Evolutionary conservation across 2,888 invertebrate genomes (phyloP).

Genomic region (Acronicta psi): DNA sequence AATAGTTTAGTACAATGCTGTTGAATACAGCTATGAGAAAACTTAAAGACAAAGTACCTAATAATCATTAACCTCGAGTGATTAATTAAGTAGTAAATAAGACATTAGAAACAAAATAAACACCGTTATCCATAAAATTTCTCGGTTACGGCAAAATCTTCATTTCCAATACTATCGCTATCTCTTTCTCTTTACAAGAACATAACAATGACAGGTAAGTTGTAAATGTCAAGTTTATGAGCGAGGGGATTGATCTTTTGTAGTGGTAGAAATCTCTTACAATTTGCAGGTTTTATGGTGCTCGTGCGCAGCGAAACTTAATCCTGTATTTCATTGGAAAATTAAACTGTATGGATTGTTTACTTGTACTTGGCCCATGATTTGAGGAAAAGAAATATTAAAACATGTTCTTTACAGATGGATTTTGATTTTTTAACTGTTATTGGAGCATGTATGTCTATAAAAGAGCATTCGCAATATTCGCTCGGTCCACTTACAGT

Average conservation of each 20-base stretch:
- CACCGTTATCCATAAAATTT: conserved; percentile 8
- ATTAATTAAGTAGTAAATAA: conserved; percentile 4
- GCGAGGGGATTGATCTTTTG: conserved; percentile 15
- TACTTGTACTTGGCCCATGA: no score
- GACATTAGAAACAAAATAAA: conserved; percentile 14
- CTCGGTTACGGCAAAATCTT: neutral
- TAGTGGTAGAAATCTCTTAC: conserved; percentile 5
- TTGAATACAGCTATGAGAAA: no score
- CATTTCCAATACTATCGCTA: conserved; percentile 1
- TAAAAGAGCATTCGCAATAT: neutral
- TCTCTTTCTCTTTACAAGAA: conserved; percentile 16
- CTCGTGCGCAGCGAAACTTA: no score
- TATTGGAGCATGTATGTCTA: neutral
- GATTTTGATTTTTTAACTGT: neutral
- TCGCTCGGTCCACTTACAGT: neutral
- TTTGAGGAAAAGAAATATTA: no score
- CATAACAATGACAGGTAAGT: conserved; percentile 27
- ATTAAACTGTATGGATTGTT: no score
- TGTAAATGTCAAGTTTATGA: conserved; percentile 11
- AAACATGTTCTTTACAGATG: no score
- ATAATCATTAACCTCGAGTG: neutral
- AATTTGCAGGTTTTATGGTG: no score
- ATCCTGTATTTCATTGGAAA: no score
- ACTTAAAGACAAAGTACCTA: neutral
- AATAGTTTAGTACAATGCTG: no score